Base-by-base conservation (phyloP, 30 jellyfish, hydroid and myxozoan species). In the Hydractinia echinata region DNA sequence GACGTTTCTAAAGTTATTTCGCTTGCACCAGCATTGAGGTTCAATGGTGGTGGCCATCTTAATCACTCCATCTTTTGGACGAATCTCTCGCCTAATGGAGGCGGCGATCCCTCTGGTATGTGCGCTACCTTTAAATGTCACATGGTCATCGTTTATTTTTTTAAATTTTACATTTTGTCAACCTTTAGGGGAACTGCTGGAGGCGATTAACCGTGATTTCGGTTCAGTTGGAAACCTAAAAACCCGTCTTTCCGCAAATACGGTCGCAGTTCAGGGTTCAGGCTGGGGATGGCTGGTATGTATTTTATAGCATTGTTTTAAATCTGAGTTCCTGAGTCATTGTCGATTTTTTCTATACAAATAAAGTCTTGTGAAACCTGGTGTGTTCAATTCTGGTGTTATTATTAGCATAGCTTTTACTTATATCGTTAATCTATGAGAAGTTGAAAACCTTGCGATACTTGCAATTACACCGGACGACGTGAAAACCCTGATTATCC, bases 261-360 rank as follows among this genome's bases (percentile, higher is more conserved):
- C 97, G 5, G 97, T 89, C 55, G 99, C 96, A 44, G 96, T 95
- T 20, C 99, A 89, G 60, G 99, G 99, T 13, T 89, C 99, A 10
- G 99, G 99, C 20, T 95, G 99, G 99, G 98, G 97, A n/a, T 95
- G 99, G 99, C 95, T 95, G 95, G 99, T 95, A 84, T 53, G 96
- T 71, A 67, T 56, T 67, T 64, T 64, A n/a, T 13, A 30, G 44
- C 44, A 30, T 30, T 30, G 44, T 30, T 30, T n/a, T 30, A 30
- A 30, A 30, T 30, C 44, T 30, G 44, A 30, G 44, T 30, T 30
- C 2, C 2, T 30, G 1, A 30, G 44, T 30, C 44, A 30, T 30
- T 30, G 44, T 30, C 2, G 44, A 30, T 30, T 30, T 30, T n/a
- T 30, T 30, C 44, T 30, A 30, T 30, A 30, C 44, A 30, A 30